These are phyloP conservation scores for Sthenelais limicola DNA, from an alignment of 2,888 invertebrate genomes.

Conservation along the genomic window DNA sequence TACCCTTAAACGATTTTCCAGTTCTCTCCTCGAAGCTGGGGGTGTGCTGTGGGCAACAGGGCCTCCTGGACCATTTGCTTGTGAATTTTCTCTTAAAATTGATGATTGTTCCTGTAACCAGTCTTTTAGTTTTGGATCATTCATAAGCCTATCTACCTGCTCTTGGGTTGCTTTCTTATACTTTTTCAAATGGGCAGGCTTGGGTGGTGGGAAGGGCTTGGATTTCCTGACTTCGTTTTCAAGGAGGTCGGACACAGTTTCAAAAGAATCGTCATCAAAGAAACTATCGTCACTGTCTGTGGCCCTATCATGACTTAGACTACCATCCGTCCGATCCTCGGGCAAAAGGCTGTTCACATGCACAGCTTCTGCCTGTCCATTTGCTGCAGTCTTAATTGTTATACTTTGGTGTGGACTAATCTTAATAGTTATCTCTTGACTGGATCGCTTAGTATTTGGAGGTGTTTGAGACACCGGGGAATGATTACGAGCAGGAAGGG, in stretches of 20 bases:
- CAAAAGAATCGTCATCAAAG: constrained; percentile 53
- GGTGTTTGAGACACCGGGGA: not conserved
- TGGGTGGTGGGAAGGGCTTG: constrained; percentile 22
- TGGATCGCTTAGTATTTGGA: not conserved
- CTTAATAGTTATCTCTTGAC: constrained; percentile 28
- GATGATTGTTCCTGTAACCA: constrained; percentile 51
- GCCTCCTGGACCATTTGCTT: not conserved
- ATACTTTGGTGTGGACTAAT: constrained; percentile 34
- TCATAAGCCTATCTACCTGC: not conserved
- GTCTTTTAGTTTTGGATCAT: constrained; percentile 39
- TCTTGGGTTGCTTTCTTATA: constrained; percentile 21
- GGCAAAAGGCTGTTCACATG: constrained; percentile 33
- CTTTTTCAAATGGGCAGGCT: constrained; percentile 3
- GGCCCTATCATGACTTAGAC: not conserved
- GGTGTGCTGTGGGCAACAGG: constrained; percentile 47
- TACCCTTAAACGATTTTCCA: constrained; percentile 18
- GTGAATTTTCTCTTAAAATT: constrained; percentile 5
- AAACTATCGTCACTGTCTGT: constrained; percentile 52
- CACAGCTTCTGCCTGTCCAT: constrained; percentile 20
- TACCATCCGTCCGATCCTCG: not conserved
- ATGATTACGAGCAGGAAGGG: not conserved
- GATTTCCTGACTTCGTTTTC: constrained; percentile 7
- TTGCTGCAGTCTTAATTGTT: constrained; percentile 14
- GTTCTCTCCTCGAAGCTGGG: constrained; percentile 29
- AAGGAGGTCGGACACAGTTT: constrained; percentile 45